These are phyloP conservation scores for Thereva unica DNA, from an alignment of 2,888 invertebrate genomes.

Conservation along the genomic window DNA sequence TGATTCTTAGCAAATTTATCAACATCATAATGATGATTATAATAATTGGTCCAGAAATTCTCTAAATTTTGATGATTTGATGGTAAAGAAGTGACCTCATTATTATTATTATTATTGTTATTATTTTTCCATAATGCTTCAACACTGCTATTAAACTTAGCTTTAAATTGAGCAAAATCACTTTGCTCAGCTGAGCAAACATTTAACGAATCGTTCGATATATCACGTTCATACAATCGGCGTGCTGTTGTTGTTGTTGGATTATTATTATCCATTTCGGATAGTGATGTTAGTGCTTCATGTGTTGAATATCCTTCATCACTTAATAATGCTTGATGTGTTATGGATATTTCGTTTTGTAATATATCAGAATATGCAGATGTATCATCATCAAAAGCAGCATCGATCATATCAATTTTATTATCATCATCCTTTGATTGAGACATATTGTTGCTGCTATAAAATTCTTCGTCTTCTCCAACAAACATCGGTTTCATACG, in stretches of 20 bases:
- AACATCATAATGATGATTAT: slow-evolving; percentile 49
- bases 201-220: slow-evolving; percentile 43
- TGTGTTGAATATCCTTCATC: slow-evolving; percentile 39
- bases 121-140: slow-evolving; percentile 68
- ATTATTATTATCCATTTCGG: slow-evolving; percentile 29
- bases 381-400: slow-evolving; percentile 21
- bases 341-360: slow-evolving; percentile 6
- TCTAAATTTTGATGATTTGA: slow-evolving; percentile 47
- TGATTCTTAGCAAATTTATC: slow-evolving; percentile 39
- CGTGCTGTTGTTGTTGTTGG: slow-evolving; percentile 36
- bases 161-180: slow-evolving; percentile 51
- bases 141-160: slow-evolving; percentile 70
- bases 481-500: slow-evolving; percentile 19
- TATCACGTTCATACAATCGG: slow-evolving; percentile 46
- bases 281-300: slow-evolving; percentile 35
- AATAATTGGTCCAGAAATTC: slow-evolving; percentile 51
- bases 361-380: slow-evolving; percentile 25
- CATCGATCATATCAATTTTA: slow-evolving; percentile 13
- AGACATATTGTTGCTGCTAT: slow-evolving; percentile 3
- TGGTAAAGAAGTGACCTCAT: slow-evolving; percentile 14
- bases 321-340: slow-evolving; percentile 2
- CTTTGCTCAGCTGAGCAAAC: slow-evolving; percentile 42
- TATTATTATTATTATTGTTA: slow-evolving; percentile 52
- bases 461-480: slow-evolving; percentile 17
- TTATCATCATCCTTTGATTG: slow-evolving; percentile 9